Conservation (phyloP, 2,888 invertebrate genomes). For the Phyllotreta cruciferae region DNA sequence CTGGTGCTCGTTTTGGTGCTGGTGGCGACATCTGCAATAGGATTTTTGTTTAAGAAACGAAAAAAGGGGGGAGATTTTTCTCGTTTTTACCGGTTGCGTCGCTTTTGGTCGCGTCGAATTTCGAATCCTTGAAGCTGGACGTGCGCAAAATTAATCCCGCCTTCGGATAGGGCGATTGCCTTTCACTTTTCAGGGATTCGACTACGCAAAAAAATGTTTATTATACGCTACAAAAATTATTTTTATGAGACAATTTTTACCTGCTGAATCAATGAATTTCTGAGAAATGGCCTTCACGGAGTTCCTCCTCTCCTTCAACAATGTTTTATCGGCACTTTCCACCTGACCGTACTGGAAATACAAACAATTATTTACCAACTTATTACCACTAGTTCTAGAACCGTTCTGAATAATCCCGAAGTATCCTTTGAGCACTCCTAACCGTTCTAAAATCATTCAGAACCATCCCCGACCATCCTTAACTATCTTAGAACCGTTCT, state of each 20-base stretch:
- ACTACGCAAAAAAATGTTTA: constrained; percentile 54
- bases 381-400: background rate
- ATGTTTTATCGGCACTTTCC: constrained; percentile 45
- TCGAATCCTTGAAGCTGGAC: constrained; percentile 65
- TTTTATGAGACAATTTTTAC: too few relatives aligned
- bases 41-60: background rate
- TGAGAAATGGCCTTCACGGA: constrained; percentile 82
- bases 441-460: too few relatives aligned
- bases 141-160: constrained; percentile 77
- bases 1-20: constrained; percentile 32
- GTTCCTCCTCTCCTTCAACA: constrained; percentile 68
- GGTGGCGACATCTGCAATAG: constrained; percentile 13
- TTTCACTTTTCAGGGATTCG: constrained; percentile 65
- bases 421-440: too few relatives aligned
- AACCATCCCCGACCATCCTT: too few relatives aligned
- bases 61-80: too few relatives aligned
- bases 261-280: constrained; percentile 76
- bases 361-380: background rate
- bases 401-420: too few relatives aligned
- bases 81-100: constrained; percentile 49
- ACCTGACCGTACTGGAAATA: constrained; percentile 18
- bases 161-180: constrained; percentile 70
- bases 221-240: constrained; percentile 1
- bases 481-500: too few relatives aligned
- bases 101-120: constrained; percentile 44